Evolutionary conservation across 2,797 vertebrate genomes (phyloP), one percentile per base, ranked within the genome.

Genomic region (Sebastes minor): DNA sequence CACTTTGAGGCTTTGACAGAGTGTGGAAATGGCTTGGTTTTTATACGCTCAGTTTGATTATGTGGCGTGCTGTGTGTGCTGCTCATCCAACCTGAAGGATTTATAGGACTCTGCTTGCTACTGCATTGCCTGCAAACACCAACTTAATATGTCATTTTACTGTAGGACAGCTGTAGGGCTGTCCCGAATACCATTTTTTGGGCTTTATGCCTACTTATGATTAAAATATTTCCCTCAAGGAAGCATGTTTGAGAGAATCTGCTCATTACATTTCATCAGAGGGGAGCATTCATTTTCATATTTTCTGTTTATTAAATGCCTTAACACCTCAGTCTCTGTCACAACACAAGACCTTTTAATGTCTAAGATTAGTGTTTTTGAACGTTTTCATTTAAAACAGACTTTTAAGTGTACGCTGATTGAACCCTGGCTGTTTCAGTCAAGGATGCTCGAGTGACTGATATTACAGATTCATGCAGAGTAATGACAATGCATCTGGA

Each of bases 1-100:
- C 84, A 77, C 87, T 87, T 85, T 95, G 89, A 90, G 71, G 74
- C 81, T 91, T 73, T 85, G 77, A 32, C 76, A 79, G 74, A 85
- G 74, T 88, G 81, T 81, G 84, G 69, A 71, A 81, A 78, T 88
- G 70, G 68, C 81, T 88, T 90, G 66, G 69, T 70, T 84, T 84
- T 85, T 67, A 65, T 53, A 22, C 0, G 23, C 61, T 74, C 7
- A 2, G 33, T 89, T 87, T 88, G 85, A 87, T 68, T 55, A 66
- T 69, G 70, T 82, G 30, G 74, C 60, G 30, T 83, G 73, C 35
- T 70, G 33, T 78, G 46, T 81, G 80, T 71, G 22, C 27, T 71
- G 72, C 63, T 78, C 69, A 56, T 49, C 71, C 66, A 49, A 13
- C 28, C n/a, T 71, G 49, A 59, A 35, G 32, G 60, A 63, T 69